Conservation (phyloP, 2,113 vertebrate species). For the Pantherophis guttatus region DNA sequence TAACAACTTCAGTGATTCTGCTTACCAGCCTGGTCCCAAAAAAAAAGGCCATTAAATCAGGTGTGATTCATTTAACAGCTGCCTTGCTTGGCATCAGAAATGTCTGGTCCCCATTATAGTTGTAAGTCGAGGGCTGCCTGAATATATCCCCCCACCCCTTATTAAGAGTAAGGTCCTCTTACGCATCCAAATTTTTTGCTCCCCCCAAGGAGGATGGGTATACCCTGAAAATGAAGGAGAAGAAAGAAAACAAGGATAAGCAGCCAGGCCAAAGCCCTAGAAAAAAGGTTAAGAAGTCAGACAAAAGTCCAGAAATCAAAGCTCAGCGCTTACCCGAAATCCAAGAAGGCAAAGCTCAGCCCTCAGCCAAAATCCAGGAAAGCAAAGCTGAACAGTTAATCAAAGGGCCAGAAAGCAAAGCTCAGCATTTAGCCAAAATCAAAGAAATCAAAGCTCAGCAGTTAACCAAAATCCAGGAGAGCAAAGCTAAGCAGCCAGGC, state of each 20-base stretch:
- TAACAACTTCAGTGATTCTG: neutral
- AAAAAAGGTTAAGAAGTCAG: conserved; percentile 54
- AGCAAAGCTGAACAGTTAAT: too few species aligned
- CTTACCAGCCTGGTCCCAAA: neutral
- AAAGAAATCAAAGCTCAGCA: too few species aligned
- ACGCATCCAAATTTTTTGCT: neutral
- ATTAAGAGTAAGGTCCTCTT: neutral
- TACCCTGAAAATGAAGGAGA: conserved; percentile 91
- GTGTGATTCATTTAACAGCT: neutral
- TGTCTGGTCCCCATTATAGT: neutral
- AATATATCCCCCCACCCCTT: neutral
- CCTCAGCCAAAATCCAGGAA: too few species aligned
- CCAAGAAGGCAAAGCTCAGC: too few species aligned
- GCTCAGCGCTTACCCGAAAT: too few species aligned
- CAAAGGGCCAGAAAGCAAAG: too few species aligned
- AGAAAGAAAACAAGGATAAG: conserved; percentile 92
- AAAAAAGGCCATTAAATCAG: neutral
- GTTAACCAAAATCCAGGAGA: too few species aligned
- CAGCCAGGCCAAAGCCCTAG: conserved; percentile 75
- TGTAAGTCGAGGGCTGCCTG: neutral
- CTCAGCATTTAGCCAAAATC: too few species aligned
- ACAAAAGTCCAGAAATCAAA: too few species aligned
- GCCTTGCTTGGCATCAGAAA: neutral
- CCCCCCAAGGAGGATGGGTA: conserved; percentile 83
- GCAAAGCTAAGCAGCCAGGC: too few species aligned